Evolutionary conservation across 1,140 invertebrate species (phyloP), one percentile per base, ranked within the genome.

Genomic region (Octopus sinensis): DNA sequence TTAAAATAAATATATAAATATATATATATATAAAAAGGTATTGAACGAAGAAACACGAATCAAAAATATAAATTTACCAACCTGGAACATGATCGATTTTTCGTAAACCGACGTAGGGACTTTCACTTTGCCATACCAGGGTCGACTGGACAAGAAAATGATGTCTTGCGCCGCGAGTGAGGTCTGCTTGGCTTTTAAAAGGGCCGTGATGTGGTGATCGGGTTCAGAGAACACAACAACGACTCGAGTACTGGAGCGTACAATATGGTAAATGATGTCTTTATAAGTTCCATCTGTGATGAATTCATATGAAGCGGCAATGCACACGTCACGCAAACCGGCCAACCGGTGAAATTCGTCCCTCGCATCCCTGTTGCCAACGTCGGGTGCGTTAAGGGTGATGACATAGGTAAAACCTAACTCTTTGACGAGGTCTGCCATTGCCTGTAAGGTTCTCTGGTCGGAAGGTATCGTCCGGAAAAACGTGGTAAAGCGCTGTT

Each of bases 401-500:
- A 88, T 84, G 4, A 88, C 86, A 56, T 88, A 89, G 71, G 83
- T 83, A 82, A 86, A 88, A 6, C 86, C 86, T 51, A 88, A 75
- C 23, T 81, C 13, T 54, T 85, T 81, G 0, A 85, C 81, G 9
- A 89, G 82, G 17, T 86, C 78, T 5, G 88, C 92, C 87, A 96
- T 94, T 53, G 94, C 94, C 85, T 93, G 92, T 0, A 95, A 94
- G 90, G 95, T 94, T 89, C 93, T 93, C 85, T 93, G 93, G 91
- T 96, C 95, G 0, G 94, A 94, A 17, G 95, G 95, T 54, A 96
- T 94, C 1, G 95, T 95, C 7, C 95, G 92, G 84, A 95, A 91
- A 90, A 96, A 96, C 82, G 94, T 95, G 79, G 93, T 93, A 90
- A 93, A 96, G 82, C 93, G 92, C 80, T 92, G 92, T 88, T 95